Evolutionary conservation across 2,797 vertebrate genomes (phyloP), one percentile per base, ranked within the genome.

Genomic region (Neosilurus mollespiculum): DNA sequence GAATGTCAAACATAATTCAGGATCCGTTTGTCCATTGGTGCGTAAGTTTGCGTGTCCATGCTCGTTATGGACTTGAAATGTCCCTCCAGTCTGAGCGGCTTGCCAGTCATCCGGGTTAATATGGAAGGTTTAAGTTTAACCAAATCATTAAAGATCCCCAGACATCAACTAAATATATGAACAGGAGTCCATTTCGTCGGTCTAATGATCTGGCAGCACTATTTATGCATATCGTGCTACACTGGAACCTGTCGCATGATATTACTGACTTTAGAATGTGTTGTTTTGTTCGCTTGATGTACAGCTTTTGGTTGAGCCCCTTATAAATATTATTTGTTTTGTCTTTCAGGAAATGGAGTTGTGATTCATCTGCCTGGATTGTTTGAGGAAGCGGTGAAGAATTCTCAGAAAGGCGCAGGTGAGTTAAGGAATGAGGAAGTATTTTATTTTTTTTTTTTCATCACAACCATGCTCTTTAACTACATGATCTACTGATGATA

Each of bases 341-440:
- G 54, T 84, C 16, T 15, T 53, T 9, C 90, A 96, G 95, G 95
- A 0, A 96, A 95, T 0, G 94, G 95, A 9, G 95, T 95, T 61
- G 95, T 96, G 89, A 94, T 96, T 61, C 95, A 96, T 85, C 87
- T 96, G 0, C 95, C 95, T 0, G 95, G 95, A 11, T 91, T 96
- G 80, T 96, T 95, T 90, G 94, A 95, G 0, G 95, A 96, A 89
- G 95, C 95, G 0, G 92, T 93, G 51, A 95, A 95, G 66, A 96
- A 96, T 88, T 89, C 91, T 78, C 89, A 91, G 87, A 96, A 95
- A 89, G 95, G 95, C 71, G 93, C 94, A 92, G 95, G 95, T 96
- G 86, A 83, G 58, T 51, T 1, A 34, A 18, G 15, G n/a, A 77
- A 9, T 2, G 11, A 15, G 0, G 30, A 30, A 30, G 43, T 0